phyloP scores from a whole-genome alignment of 2,888 invertebrate species.

The Watsonalla binaria region DNA sequence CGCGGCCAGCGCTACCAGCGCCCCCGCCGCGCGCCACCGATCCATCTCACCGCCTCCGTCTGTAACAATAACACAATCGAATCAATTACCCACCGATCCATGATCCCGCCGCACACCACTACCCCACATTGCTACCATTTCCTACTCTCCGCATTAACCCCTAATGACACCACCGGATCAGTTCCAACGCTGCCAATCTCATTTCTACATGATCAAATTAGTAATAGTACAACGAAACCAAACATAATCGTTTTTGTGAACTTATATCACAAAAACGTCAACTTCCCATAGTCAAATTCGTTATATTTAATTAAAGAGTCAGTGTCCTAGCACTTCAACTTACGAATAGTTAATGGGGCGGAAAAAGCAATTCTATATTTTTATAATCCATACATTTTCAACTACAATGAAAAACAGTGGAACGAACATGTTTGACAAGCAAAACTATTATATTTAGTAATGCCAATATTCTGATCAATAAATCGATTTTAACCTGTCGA shows the following conservation, averaged over 20 bases:
- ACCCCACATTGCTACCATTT: slow-evolving; percentile 7
- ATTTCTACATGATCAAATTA: not conserved
- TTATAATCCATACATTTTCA: slow-evolving; percentile 32
- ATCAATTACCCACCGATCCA: slow-evolving; percentile 32
- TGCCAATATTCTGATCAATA: slow-evolving; percentile 1
- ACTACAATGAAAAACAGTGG: slow-evolving; percentile 24
- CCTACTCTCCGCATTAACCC: slow-evolving; percentile 9
- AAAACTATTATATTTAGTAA: slow-evolving; percentile 1
- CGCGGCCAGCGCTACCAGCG: slow-evolving; percentile 75
- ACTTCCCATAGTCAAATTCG: slow-evolving; percentile 21
- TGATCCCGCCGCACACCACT: slow-evolving; percentile 8
- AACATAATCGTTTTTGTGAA: not conserved
- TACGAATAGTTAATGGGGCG: slow-evolving; percentile 30
- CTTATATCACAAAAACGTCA: slow-evolving; percentile 3
- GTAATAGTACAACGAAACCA: not conserved
- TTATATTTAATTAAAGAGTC: slow-evolving; percentile 3
- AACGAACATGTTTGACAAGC: not conserved
- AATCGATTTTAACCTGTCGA: not conserved
- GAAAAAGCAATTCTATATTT: slow-evolving; percentile 34
- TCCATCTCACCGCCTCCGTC: slow-evolving; percentile 73
- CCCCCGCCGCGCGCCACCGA: slow-evolving; percentile 74
- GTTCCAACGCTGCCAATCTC: slow-evolving; percentile 7
- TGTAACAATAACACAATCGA: slow-evolving; percentile 56
- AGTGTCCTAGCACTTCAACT: not conserved
- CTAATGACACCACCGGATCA: slow-evolving; percentile 4